Percentiles rank a stretch among this genome's conserved stretches.
Evolutionary conservation across 2,113 vertebrate species (phyloP).

Genomic region (Vicugna pacos): DNA sequence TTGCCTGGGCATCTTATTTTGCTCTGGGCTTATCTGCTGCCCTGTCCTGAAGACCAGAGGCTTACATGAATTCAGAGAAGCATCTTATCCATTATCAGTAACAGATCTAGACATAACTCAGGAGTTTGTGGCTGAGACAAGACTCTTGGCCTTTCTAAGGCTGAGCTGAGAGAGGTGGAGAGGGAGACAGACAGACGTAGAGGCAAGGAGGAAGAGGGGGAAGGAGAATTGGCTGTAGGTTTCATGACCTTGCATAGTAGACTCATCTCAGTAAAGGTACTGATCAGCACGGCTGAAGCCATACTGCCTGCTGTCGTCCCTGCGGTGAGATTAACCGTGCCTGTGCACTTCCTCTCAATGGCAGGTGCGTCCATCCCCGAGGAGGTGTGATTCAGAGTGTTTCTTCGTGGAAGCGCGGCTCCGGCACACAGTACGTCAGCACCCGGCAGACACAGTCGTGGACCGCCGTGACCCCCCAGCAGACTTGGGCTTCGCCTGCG

Average conservation of each 20-base stretch:
- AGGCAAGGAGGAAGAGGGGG: neutral
- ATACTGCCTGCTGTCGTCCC: neutral
- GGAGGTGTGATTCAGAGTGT: constrained; percentile 98
- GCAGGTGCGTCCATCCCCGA: constrained; percentile 93
- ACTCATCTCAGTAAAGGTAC: constrained; percentile 12
- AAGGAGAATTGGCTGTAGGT: neutral
- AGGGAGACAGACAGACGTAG: neutral
- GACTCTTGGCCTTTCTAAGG: neutral
- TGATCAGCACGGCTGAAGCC: neutral
- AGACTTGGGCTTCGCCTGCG: constrained; percentile 94
- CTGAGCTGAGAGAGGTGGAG: neutral
- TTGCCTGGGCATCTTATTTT: constrained; percentile 54
- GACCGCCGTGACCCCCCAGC: constrained; percentile 93
- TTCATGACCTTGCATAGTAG: neutral
- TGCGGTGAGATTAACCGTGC: neutral
- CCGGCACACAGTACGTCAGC: constrained; percentile 88
- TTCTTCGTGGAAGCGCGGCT: constrained; percentile 94
- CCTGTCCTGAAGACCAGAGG: constrained; percentile 26
- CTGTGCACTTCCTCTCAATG: constrained; percentile 56
- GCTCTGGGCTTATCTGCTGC: constrained; percentile 7
- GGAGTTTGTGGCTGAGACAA: neutral
- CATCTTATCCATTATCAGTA: neutral
- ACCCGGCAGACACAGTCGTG: constrained; percentile 91
- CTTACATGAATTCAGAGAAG: constrained; percentile 32
- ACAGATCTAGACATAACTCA: neutral